Evolutionary conservation across 2,888 invertebrate genomes (phyloP).

Genomic region (Epirrhoe tristata): DNA sequence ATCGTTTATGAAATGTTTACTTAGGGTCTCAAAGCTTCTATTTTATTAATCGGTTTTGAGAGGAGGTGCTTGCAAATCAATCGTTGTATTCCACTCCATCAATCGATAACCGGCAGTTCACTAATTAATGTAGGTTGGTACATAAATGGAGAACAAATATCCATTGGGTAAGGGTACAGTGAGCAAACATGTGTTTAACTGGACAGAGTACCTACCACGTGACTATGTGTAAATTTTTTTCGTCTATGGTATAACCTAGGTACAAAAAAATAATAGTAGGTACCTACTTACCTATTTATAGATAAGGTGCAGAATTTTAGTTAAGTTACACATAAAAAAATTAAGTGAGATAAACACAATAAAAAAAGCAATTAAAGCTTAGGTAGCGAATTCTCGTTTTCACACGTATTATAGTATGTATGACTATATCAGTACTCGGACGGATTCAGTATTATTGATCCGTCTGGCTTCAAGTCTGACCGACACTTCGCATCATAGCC

Average conservation of each 20-base stretch:
- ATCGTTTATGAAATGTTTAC: constrained; percentile 27
- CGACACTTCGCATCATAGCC: constrained; percentile 8
- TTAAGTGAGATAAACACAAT: too few species aligned
- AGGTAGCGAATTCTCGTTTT: background rate
- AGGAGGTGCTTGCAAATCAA: constrained; percentile 41
- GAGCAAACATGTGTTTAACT: background rate
- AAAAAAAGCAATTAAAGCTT: too few species aligned
- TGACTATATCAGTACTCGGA: constrained; percentile 4
- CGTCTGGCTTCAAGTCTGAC: constrained; percentile 12
- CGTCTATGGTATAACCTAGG: too few species aligned
- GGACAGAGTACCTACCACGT: too few species aligned
- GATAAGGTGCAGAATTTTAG: too few species aligned
- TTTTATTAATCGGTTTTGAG: constrained; percentile 46
- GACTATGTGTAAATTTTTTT: too few species aligned
- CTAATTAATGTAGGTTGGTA: constrained; percentile 2
- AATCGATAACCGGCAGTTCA: constrained; percentile 40
- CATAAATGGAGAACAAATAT: constrained; percentile 6
- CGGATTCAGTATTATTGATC: constrained; percentile 18
- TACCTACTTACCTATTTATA: too few species aligned
- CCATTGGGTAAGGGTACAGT: background rate
- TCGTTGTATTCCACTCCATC: constrained; percentile 52
- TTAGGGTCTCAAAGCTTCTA: constrained; percentile 29
- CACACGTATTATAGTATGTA: background rate
- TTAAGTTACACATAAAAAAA: too few species aligned
- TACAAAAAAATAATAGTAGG: too few species aligned